A percentile compares a stretch with the other conserved stretches of the same genome.
Conservation (phyloP, 2,888 invertebrate species). For the Acronicta leporina region DNA sequence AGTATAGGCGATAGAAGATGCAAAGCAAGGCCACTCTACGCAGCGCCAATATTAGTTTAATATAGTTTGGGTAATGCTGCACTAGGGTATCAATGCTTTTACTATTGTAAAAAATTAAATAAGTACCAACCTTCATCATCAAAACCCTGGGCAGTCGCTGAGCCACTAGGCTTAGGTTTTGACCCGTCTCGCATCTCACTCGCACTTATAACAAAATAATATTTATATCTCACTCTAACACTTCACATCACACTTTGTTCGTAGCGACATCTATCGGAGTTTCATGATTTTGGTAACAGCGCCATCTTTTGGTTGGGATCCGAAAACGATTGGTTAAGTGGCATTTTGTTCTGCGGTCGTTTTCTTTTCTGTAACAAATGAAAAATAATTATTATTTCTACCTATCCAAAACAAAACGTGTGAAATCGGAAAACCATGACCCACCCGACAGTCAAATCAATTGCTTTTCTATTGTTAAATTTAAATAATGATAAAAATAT, state of each 20-base stretch:
- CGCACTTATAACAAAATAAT: conserved; percentile 65
- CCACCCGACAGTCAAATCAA: too few relatives aligned
- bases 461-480: too few relatives aligned
- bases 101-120: background rate
- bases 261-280: conserved; percentile 55
- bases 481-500: too few relatives aligned
- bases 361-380: conserved; percentile 39
- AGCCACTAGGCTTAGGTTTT: conserved; percentile 80
- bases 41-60: too few relatives aligned
- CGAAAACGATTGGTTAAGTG: conserved; percentile 16
- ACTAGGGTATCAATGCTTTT: too few relatives aligned
- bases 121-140: conserved; percentile 78
- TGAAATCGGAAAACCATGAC: too few relatives aligned
- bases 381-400: background rate
- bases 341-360: conserved; percentile 17
- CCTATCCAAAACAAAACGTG: too few relatives aligned
- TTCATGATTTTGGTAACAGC: conserved; percentile 32
- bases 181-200: conserved; percentile 86
- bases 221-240: conserved; percentile 64
- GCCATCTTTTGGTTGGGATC: conserved; percentile 51
- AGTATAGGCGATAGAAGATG: too few relatives aligned
- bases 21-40: too few relatives aligned
- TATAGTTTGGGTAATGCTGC: too few relatives aligned
- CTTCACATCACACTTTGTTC: conserved; percentile 53
- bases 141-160: conserved; percentile 74